A percentile compares a stretch with the other conserved stretches of the same genome.
Evolutionary conservation across 2,113 vertebrate genomes (phyloP).

Genomic region (Prinia subflava): DNA sequence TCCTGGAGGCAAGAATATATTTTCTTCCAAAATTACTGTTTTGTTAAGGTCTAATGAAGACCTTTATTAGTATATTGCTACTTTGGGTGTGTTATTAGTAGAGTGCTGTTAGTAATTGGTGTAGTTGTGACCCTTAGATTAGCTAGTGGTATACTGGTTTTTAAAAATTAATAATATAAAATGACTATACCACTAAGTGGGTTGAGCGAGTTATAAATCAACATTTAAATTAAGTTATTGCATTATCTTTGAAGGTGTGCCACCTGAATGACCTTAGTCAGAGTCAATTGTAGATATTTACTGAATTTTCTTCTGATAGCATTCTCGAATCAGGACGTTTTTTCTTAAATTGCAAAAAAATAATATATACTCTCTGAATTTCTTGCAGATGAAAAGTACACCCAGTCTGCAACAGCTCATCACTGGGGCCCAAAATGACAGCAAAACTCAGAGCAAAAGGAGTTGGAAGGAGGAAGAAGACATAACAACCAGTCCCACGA

Average conservation of each 20-base stretch:
- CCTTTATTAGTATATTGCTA: background rate
- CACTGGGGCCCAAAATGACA: conserved; percentile 47
- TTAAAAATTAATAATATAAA: background rate
- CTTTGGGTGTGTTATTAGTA: background rate
- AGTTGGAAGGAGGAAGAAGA: conserved; percentile 17
- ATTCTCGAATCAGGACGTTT: background rate
- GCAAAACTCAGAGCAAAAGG: background rate
- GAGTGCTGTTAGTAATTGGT: background rate
- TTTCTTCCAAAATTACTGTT: background rate
- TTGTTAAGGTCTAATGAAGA: background rate
- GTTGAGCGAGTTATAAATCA: background rate
- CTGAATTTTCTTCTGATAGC: background rate
- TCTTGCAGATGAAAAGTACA: conserved; percentile 71
- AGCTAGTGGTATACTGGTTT: background rate
- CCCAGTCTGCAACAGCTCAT: conserved; percentile 77
- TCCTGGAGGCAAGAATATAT: background rate
- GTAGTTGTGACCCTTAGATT: background rate
- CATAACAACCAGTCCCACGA: background rate
- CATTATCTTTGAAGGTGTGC: background rate
- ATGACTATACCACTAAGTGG: background rate
- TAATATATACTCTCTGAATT: background rate
- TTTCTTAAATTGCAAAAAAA: background rate
- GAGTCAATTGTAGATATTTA: background rate
- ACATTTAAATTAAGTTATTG: background rate
- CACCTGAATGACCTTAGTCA: background rate